Conservation (phyloP, 2,888 invertebrate genomes). For the Drosophila formosana region DNA sequence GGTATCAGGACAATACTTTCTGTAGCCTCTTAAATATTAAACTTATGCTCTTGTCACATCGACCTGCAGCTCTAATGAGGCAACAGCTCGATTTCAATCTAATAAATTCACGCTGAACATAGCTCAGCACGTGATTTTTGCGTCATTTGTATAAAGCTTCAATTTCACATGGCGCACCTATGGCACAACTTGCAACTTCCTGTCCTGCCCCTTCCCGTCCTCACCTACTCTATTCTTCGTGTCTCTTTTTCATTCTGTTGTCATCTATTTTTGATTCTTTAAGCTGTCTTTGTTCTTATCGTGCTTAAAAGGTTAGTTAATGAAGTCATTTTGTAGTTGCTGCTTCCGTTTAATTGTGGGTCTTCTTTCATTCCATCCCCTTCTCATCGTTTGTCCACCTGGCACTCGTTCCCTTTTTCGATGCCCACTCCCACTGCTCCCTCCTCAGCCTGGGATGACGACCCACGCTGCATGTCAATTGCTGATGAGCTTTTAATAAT, state of each 20-base stretch:
- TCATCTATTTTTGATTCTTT: slow-evolving; percentile 22
- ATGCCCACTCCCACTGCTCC: neutral
- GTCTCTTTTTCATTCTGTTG: neutral
- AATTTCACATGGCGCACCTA: slow-evolving; percentile 8
- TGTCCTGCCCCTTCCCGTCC: neutral
- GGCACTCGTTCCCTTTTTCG: neutral
- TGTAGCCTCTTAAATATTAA: no score
- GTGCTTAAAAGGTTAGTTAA: slow-evolving; percentile 60
- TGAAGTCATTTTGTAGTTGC: slow-evolving; percentile 69
- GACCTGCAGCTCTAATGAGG: neutral
- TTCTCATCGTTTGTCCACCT: neutral
- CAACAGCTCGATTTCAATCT: neutral
- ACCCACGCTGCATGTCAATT: slow-evolving; percentile 73
- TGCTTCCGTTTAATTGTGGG: slow-evolving; percentile 72
- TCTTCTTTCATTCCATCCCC: slow-evolving; percentile 17
- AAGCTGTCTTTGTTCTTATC: slow-evolving; percentile 14
- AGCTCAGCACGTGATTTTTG: slow-evolving; percentile 22
- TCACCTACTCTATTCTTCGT: no score
- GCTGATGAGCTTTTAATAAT: slow-evolving; percentile 80
- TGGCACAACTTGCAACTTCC: slow-evolving; percentile 15
- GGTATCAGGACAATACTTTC: no score
- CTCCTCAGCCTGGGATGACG: slow-evolving; percentile 3
- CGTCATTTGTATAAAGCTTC: slow-evolving; percentile 1
- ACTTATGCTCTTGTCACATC: neutral
- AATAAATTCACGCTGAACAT: neutral